These are phyloP conservation scores for Dryobotodes eremita DNA, from an alignment of 2,888 invertebrate species.

Conservation along the genomic window DNA sequence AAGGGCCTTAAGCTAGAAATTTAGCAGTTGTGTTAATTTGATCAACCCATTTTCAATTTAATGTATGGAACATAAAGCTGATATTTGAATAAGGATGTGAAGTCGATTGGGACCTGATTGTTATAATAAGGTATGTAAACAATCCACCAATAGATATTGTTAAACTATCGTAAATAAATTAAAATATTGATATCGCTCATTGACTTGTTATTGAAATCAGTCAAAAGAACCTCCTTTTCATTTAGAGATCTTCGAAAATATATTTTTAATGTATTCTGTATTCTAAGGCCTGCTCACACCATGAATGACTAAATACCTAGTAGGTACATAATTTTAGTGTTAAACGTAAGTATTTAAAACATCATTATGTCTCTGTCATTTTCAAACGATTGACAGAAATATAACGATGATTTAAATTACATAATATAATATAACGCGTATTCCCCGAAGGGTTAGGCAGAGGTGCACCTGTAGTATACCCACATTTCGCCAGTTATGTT, in stretches of 20 bases:
- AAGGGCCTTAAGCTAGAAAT: constrained; percentile 11
- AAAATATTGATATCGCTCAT: constrained; percentile 1
- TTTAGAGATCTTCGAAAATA: background rate
- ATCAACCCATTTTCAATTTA: constrained; percentile 43
- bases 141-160: constrained; percentile 24
- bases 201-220: constrained; percentile 11
- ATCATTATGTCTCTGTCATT: background rate
- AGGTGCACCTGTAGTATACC: too few relatives aligned
- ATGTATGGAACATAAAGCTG: constrained; percentile 14
- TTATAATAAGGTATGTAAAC: constrained; percentile 9
- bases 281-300: background rate
- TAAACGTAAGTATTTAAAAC: background rate
- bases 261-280: background rate
- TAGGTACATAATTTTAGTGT: background rate
- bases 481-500: too few relatives aligned
- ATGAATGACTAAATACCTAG: too few relatives aligned
- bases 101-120: constrained; percentile 19
- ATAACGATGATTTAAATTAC: background rate
- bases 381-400: background rate
- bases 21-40: constrained; percentile 20
- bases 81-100: constrained; percentile 19
- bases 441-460: too few relatives aligned
- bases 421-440: too few relatives aligned
- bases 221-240: background rate
- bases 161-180: constrained; percentile 18